Conservation (phyloP, 2,113 vertebrate species). For the Zapus hudsonius region DNA sequence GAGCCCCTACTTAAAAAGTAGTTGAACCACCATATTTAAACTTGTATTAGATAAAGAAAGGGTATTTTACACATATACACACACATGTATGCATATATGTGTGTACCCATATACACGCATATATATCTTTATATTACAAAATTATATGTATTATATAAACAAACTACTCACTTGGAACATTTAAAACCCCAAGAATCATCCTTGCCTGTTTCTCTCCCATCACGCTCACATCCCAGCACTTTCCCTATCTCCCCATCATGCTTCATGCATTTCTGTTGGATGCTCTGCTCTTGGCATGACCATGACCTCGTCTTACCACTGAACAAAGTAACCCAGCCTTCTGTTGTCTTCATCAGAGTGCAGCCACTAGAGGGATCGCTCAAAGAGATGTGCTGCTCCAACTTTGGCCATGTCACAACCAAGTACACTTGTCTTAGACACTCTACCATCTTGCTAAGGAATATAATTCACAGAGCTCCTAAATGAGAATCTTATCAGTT, state of each 20-base stretch:
- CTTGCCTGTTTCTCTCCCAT: not conserved
- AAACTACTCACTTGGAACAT: not conserved
- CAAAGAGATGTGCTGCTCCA: not conserved
- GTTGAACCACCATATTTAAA: not conserved
- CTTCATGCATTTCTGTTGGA: not conserved
- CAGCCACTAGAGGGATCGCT: not conserved
- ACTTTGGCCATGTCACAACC: not conserved
- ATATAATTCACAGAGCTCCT: not conserved
- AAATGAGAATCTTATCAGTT: not conserved
- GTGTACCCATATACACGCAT: not conserved
- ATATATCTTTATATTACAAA: not conserved
- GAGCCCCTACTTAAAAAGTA: not conserved
- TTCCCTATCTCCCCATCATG: not conserved
- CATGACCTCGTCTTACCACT: not conserved
- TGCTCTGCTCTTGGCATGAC: not conserved
- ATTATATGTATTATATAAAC: too few species aligned
- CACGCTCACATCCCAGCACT: not conserved
- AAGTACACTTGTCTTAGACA: not conserved
- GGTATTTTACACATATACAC: not conserved
- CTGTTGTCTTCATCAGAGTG: not conserved
- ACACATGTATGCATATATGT: not conserved
- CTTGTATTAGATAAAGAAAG: not conserved
- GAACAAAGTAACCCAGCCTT: not conserved
- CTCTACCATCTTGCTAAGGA: not conserved
- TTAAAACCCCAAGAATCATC: not conserved